phyloP scores from a whole-genome alignment of 2,113 vertebrate genomes.

The Eubucco bourcierii region DNA sequence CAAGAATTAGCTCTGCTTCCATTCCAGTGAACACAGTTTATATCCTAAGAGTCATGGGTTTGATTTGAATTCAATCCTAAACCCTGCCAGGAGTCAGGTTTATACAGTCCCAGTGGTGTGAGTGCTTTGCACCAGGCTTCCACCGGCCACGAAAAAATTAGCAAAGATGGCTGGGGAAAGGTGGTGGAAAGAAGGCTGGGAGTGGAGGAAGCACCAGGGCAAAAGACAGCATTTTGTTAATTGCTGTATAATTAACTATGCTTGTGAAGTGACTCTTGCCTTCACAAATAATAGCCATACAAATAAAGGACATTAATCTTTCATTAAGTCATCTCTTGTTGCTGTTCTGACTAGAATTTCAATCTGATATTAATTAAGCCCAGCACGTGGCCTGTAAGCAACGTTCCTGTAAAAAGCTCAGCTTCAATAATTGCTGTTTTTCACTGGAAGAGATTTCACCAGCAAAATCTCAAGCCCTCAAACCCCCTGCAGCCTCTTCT shows the following conservation, averaged over 20 bases:
- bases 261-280: not conserved
- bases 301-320: constrained; percentile 41
- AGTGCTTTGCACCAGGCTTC: not conserved
- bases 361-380: not conserved
- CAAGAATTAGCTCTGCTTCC: not conserved
- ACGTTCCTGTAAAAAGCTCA: not conserved
- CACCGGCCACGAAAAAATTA: not conserved
- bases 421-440: not conserved
- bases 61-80: not conserved
- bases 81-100: not conserved
- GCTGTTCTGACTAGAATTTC: constrained; percentile 2
- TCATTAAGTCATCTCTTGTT: constrained; percentile 16
- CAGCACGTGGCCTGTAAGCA: not conserved
- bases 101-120: not conserved
- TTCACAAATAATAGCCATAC: not conserved
- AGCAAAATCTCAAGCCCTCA: not conserved
- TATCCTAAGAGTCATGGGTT: not conserved
- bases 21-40: not conserved
- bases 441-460: not conserved
- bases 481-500: not conserved
- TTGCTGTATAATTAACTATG: not conserved
- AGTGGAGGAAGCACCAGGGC: not conserved
- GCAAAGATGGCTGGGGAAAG: not conserved
- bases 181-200: not conserved
- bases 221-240: not conserved